A percentile compares a stretch with the other conserved stretches of the same genome.
phyloP scores from a whole-genome alignment of 2,888 invertebrate species.

The Netelia melanura region DNA sequence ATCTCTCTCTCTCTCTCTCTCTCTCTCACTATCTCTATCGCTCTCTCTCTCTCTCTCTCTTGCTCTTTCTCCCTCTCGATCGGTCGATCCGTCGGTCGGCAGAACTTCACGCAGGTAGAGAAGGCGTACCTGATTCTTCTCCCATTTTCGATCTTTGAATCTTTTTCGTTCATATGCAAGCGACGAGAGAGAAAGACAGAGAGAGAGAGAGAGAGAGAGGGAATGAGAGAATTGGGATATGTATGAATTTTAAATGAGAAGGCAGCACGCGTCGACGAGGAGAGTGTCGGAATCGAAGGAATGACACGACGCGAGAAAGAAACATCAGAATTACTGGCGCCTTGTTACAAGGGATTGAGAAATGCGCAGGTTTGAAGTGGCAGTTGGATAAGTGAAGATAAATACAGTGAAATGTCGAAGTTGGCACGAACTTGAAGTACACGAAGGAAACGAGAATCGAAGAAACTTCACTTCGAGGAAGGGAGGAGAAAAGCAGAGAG shows the following conservation, averaged over 20 bases:
- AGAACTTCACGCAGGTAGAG: constrained; percentile 25
- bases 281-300: not conserved
- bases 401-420: too few species aligned
- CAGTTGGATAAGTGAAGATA: too few species aligned
- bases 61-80: constrained; percentile 33
- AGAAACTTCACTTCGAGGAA: constrained; percentile 34
- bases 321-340: constrained; percentile 37
- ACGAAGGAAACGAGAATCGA: not conserved
- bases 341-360: constrained; percentile 15
- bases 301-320: constrained; percentile 46
- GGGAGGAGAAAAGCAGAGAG: constrained; percentile 58
- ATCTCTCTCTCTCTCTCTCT: constrained; percentile 41
- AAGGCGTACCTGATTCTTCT: not conserved
- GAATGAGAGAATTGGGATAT: not conserved
- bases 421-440: too few species aligned
- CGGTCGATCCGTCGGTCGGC: not conserved
- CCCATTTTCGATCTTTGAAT: constrained; percentile 22
- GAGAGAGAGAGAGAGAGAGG: not conserved
- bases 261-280: not conserved
- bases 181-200: not conserved
- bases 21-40: constrained; percentile 41
- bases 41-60: constrained; percentile 48
- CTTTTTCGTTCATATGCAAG: constrained; percentile 7
- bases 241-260: not conserved
- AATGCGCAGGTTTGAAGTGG: not conserved